These are phyloP conservation scores for Agrochola lychnidis DNA, from an alignment of 2,888 invertebrate genomes.

Conservation along the genomic window DNA sequence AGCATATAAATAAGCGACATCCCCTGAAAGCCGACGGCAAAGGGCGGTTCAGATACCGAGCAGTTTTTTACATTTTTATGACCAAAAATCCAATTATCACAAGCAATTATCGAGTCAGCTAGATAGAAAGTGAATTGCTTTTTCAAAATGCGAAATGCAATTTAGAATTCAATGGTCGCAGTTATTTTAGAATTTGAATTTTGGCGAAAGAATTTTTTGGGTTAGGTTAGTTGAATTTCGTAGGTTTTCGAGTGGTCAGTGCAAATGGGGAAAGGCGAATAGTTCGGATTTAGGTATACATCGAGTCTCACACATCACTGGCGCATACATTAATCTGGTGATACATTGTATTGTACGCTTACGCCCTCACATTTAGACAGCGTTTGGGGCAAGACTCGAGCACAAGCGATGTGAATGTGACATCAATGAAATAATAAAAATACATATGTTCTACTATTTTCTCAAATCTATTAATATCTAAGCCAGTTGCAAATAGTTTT, in stretches of 20 bases:
- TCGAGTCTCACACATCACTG: slow-evolving; percentile 79
- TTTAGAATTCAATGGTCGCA: slow-evolving; percentile 71
- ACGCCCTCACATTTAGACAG: slow-evolving; percentile 79
- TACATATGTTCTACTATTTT: neutral
- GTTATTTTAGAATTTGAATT: slow-evolving; percentile 69
- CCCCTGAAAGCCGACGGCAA: slow-evolving; percentile 79
- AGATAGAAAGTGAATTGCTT: slow-evolving; percentile 80
- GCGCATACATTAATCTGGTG: slow-evolving; percentile 86
- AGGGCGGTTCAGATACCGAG: slow-evolving; percentile 76
- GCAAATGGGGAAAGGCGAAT: slow-evolving; percentile 47
- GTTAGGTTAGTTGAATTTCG: slow-evolving; percentile 49
- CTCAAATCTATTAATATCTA: neutral
- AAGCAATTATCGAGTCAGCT: slow-evolving; percentile 87
- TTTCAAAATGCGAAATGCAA: slow-evolving; percentile 76
- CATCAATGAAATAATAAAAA: neutral
- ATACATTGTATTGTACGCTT: slow-evolving; percentile 85
- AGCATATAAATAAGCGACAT: slow-evolving; percentile 89
- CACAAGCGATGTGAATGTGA: slow-evolving; percentile 41
- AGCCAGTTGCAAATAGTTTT: neutral
- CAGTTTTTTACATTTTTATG: slow-evolving; percentile 86
- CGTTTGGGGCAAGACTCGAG: slow-evolving; percentile 64
- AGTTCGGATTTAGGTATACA: slow-evolving; percentile 64
- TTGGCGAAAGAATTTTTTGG: slow-evolving; percentile 49
- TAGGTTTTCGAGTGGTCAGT: slow-evolving; percentile 19
- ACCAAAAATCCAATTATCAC: slow-evolving; percentile 88